These are phyloP conservation scores for Tillus elongatus DNA, from an alignment of 2,888 invertebrate species.

Conservation along the genomic window DNA sequence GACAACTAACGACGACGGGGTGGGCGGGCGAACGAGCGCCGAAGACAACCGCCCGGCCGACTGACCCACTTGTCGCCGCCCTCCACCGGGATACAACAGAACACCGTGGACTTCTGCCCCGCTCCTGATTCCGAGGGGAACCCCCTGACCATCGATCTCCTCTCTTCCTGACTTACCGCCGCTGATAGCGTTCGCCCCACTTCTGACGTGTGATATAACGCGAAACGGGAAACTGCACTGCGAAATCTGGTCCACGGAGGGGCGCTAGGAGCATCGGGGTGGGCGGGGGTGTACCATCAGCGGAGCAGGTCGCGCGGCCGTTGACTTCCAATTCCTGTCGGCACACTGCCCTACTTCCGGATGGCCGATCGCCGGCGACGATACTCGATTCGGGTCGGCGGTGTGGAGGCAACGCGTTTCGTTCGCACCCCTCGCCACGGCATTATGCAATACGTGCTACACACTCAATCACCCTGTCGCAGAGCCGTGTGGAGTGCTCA, in stretches of 20 bases:
- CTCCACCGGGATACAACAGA: too few relatives aligned
- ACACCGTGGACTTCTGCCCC: too few relatives aligned
- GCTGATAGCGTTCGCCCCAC: too few relatives aligned
- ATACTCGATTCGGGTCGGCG: constrained; percentile 1
- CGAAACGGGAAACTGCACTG: constrained; percentile 20
- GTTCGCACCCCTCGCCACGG: too few relatives aligned
- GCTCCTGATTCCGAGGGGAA: too few relatives aligned
- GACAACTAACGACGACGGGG: too few relatives aligned
- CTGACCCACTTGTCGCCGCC: constrained; percentile 34
- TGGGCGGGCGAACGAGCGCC: constrained; percentile 24
- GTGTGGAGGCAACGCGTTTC: not conserved
- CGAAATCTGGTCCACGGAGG: constrained; percentile 17
- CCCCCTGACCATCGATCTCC: not conserved
- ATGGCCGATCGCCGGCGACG: constrained; percentile 16
- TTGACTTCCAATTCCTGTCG: constrained; percentile 30
- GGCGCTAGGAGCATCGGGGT: not conserved
- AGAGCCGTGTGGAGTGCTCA: too few relatives aligned
- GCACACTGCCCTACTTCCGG: constrained; percentile 38
- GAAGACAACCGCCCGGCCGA: constrained; percentile 29
- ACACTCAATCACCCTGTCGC: too few relatives aligned
- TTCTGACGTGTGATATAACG: constrained; percentile 8
- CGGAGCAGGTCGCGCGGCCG: constrained; percentile 27
- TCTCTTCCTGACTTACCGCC: constrained; percentile 5
- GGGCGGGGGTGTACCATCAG: constrained; percentile 10
- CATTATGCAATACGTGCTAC: too few relatives aligned